These are phyloP conservation scores for Amiota mariae DNA, from an alignment of 2,888 invertebrate species.

Conservation along the genomic window DNA sequence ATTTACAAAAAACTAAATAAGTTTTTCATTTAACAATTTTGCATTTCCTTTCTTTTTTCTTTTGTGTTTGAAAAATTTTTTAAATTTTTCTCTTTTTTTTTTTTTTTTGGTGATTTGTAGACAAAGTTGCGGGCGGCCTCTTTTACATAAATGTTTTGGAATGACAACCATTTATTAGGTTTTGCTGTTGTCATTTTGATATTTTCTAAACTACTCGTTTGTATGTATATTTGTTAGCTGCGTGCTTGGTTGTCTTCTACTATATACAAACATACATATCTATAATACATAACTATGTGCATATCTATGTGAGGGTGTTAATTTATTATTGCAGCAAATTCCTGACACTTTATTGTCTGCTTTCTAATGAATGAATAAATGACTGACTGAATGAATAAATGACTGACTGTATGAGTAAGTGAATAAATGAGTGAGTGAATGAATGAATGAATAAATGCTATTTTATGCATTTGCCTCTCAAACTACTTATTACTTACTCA, in stretches of 20 bases:
- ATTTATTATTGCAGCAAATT: conserved; percentile 66
- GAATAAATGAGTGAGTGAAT: no score
- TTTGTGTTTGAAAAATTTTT: no score
- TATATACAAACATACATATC: neutral
- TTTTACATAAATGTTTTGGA: no score
- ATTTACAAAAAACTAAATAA: no score
- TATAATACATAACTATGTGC: conserved; percentile 20
- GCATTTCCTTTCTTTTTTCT: no score
- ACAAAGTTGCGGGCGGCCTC: no score
- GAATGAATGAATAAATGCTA: conserved; percentile 44
- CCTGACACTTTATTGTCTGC: conserved; percentile 67
- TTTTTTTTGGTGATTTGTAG: no score
- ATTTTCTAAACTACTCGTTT: conserved; percentile 14
- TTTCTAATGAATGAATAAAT: conserved; percentile 57
- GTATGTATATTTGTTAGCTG: neutral
- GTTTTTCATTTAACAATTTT: no score
- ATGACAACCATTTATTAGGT: neutral
- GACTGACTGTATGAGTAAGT: no score
- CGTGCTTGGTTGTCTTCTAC: neutral
- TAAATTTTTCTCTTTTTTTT: no score
- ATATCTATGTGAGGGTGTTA: conserved; percentile 27
- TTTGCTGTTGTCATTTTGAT: neutral
- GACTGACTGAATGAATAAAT: no score
- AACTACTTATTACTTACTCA: no score
- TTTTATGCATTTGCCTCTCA: conserved; percentile 33